These are phyloP conservation scores for Lathamus discolor DNA, from an alignment of 2,113 vertebrate species.

Conservation along the genomic window DNA sequence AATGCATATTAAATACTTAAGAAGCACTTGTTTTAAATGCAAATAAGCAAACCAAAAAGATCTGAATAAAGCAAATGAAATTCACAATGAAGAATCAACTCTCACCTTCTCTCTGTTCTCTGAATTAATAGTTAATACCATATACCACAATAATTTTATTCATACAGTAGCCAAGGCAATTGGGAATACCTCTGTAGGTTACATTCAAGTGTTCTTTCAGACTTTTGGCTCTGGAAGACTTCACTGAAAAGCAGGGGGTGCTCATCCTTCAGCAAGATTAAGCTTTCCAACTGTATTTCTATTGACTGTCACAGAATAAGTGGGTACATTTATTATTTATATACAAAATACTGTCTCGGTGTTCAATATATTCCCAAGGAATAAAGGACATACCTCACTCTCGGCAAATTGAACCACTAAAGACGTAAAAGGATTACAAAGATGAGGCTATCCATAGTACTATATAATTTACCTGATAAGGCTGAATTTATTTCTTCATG, in stretches of 20 bases:
- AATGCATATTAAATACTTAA: not conserved
- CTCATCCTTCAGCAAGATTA: not conserved
- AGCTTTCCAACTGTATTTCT: not conserved
- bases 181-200: not conserved
- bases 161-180: not conserved
- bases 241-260: not conserved
- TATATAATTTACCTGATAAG: not conserved
- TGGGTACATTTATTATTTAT: slow-evolving; percentile 23
- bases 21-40: not conserved
- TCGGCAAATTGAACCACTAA: not conserved
- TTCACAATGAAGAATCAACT: not conserved
- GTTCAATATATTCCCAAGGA: not conserved
- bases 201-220: not conserved
- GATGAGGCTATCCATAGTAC: not conserved
- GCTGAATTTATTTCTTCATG: not conserved
- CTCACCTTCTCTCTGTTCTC: not conserved
- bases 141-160: not conserved
- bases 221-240: not conserved
- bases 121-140: not conserved
- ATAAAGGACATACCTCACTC: not conserved
- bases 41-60: not conserved
- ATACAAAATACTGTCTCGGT: not conserved
- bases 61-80: not conserved
- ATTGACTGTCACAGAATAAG: not conserved
- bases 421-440: not conserved